Evolutionary conservation across 2,797 vertebrate genomes (phyloP).

Genomic region (Pseudocheirus occidentalis): DNA sequence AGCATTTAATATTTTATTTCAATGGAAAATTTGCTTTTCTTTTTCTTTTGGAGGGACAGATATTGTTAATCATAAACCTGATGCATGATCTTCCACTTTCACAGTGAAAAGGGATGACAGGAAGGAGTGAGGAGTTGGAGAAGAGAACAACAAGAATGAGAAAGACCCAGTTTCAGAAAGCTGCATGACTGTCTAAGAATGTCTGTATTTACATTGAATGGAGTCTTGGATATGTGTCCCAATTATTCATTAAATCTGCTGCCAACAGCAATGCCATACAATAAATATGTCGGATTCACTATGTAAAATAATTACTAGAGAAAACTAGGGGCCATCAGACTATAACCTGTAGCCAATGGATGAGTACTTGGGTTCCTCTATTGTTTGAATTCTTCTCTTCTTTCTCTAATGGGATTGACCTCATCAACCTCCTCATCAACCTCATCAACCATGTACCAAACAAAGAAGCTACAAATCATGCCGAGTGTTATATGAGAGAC

Average conservation of each 20-base stretch:
- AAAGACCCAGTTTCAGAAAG: not conserved
- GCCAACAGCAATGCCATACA: not conserved
- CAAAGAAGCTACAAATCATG: not conserved
- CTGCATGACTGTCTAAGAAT: not conserved
- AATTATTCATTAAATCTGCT: conserved; percentile 35
- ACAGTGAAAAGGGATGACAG: not conserved
- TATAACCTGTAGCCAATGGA: not conserved
- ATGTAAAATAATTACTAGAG: conserved; percentile 30
- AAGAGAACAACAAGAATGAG: not conserved
- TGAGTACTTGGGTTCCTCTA: not conserved
- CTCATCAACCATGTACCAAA: not conserved
- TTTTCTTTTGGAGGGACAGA: conserved; percentile 29
- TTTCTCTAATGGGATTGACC: not conserved
- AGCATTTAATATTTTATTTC: conserved; percentile 14
- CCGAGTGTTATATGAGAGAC: not conserved
- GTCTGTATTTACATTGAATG: not conserved
- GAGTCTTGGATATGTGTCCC: conserved; percentile 12
- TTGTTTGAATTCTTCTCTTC: not conserved
- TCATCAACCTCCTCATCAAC: conserved; percentile 16
- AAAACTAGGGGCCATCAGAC: not conserved
- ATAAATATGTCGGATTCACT: not conserved
- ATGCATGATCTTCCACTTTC: not conserved
- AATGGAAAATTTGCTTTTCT: conserved; percentile 1
- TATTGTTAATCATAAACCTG: conserved; percentile 13
- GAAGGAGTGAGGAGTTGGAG: not conserved